Base-by-base conservation (phyloP, 2,113 vertebrate species). In the Theristicus caerulescens region DNA sequence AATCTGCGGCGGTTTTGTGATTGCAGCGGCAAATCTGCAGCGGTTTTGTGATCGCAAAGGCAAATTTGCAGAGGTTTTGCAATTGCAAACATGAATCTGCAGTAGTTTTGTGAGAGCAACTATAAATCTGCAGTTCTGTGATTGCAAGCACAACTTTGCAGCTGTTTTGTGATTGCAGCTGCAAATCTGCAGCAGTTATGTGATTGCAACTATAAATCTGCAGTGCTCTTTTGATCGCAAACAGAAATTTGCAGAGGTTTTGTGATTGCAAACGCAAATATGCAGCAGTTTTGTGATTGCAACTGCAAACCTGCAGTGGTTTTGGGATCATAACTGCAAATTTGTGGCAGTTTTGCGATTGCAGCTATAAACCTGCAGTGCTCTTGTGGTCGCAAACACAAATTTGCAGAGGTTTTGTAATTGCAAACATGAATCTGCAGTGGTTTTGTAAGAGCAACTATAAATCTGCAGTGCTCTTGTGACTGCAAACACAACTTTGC, bases 41-140 rank as follows among this genome's bases (percentile, higher is more conserved):
- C 1, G 1, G 4, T 5, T 29, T n/a, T 6, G 44, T 0, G 10
- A 6, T 12, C 0, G 4, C 44, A 17, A 6, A 1, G 2, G 2
- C 1, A 13, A 21, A 13, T 25, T 1, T 44, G 77, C 34, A 2
- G 42, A 0, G 2, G 31, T 13, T 16, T 27, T 13, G 49, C 0
- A 18, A 13, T 13, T 3, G 8, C 11, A 32, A 31, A 42, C 38
- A 38, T 38, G 18, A 25, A 61, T 16, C 9, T 66, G 16, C 6
- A 2, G 36, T 0, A 4, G 7, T 22, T 31, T 52, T 31, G 49
- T 3, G 22, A 24, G 13, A 16, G 51, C 26, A 27, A 16, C 25
- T 62, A 11, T 10, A 8, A 20, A 31, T 34, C 12, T n/a, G 65
- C 29, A 8, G 42, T 3, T 13, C 44, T 25, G 40, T 6, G 31